Percentiles rank a stretch among this genome's conserved stretches.
Evolutionary conservation across 2,113 vertebrate species (phyloP).

Genomic region (Clupea harengus): DNA sequence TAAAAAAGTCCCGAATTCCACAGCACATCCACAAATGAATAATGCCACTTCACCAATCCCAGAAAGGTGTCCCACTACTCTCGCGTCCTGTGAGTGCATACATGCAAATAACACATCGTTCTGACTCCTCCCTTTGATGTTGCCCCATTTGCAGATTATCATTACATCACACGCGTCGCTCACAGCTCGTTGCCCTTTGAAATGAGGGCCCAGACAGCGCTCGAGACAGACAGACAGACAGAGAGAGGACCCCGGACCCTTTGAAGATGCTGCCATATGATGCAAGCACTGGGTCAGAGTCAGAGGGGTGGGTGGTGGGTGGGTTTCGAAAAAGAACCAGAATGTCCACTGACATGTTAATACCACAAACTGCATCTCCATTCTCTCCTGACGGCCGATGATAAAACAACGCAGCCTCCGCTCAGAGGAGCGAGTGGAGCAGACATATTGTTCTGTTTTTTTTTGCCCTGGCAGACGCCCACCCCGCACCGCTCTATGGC

Average conservation of each 20-base stretch:
- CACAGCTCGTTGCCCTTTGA: too few species aligned
- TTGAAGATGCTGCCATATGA: conserved; percentile 5
- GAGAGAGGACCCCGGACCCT: neutral
- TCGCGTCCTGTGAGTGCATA: too few species aligned
- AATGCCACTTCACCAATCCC: too few species aligned
- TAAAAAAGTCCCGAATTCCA: too few species aligned
- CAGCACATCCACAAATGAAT: too few species aligned
- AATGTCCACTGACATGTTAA: conserved; percentile 15
- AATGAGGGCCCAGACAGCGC: too few species aligned
- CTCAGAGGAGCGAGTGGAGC: neutral
- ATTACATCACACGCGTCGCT: too few species aligned
- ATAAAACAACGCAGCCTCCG: neutral
- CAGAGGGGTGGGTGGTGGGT: neutral
- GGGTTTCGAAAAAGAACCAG: neutral
- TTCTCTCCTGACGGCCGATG: neutral
- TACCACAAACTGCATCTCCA: neutral
- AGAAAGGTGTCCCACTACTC: too few species aligned
- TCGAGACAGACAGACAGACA: neutral
- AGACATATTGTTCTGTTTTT: neutral
- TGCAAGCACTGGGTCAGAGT: neutral
- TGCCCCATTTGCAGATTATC: too few species aligned
- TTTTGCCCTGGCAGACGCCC: neutral
- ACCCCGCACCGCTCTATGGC: neutral
- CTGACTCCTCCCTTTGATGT: too few species aligned
- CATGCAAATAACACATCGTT: too few species aligned